Evolutionary conservation across 2,113 vertebrate genomes (phyloP).

Genomic region (Rhegmatorhina hoffmannsi): DNA sequence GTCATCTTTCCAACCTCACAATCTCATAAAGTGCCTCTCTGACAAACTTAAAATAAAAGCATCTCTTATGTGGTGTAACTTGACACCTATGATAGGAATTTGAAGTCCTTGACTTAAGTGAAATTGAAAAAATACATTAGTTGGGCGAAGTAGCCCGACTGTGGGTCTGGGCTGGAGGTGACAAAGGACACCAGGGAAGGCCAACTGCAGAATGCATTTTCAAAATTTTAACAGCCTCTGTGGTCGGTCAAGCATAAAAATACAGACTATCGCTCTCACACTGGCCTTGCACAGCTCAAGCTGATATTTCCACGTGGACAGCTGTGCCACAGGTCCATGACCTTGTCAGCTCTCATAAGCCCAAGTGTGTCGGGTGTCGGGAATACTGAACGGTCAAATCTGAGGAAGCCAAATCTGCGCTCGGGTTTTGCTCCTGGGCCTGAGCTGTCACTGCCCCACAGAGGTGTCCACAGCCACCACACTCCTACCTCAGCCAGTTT

Average conservation of each 20-base stretch:
- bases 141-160: background rate
- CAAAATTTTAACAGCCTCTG: background rate
- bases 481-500: background rate
- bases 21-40: background rate
- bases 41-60: background rate
- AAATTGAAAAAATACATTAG: background rate
- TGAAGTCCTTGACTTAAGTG: background rate
- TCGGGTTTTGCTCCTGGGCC: background rate
- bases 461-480: background rate
- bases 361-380: background rate
- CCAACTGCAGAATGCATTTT: slow-evolving; percentile 5
- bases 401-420: background rate
- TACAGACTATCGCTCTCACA: background rate
- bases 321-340: background rate
- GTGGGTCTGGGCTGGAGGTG: background rate
- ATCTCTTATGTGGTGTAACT: background rate
- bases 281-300: slow-evolving; percentile 1
- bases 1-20: background rate
- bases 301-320: slow-evolving; percentile 15
- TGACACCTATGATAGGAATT: background rate
- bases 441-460: fast-evolving
- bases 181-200: background rate
- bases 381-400: background rate
- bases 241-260: slow-evolving; percentile 13
- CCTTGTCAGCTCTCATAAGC: slow-evolving; percentile 44